Base-by-base conservation (phyloP, 2,113 vertebrate species). In the Coreoperca whiteheadi region DNA sequence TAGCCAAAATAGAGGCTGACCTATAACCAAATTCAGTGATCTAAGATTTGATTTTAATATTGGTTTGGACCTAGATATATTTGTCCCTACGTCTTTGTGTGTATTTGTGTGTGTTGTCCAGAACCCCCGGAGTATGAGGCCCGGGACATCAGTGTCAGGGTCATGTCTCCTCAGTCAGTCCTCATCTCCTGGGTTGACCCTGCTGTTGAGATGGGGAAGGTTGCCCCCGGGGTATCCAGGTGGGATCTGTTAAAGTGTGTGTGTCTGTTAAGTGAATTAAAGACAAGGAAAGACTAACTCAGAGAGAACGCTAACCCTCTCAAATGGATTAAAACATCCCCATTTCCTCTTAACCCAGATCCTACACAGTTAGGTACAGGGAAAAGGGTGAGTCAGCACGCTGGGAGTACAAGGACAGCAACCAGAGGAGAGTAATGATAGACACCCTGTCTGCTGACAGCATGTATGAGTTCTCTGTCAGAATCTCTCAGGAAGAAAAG, bases 401-500 rank as follows among this genome's bases (percentile, higher is more conserved):
- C 61, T 99, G 98, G 98, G 98, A 99, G 83, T 99, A 97, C 92
- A 97, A 96, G 68, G 96, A 97, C 65, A 93, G 95, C 74, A 43
- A 89, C 48, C 96, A 97, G 91, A 95, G 96, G 72, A 96, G 98
- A 1, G 92, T 94, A 0, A 83, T 98, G 92, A 93, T 99, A 21
- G 98, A 99, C 80, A 91, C 88, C 43, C 94, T 99, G 50, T 79
- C 93, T 60, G 97, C 98, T 1, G 98, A 99, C 81, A 96, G 97
- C 15, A 97, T 99, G 97, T 99, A 99, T 0, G 98, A 99, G 88
- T 99, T 99, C 77, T 96, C 98, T 0, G 95, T 99, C 84, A 96
- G 96, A 1, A 97, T 99, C 81, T 95, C 97, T 51, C 95, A 98
- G 75, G 96, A 95, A 57, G 96, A 95, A 79, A 96, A 95, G 68